Evolutionary conservation across 2,113 vertebrate genomes (phyloP).

Genomic region (Oreotrochilus melanogaster): DNA sequence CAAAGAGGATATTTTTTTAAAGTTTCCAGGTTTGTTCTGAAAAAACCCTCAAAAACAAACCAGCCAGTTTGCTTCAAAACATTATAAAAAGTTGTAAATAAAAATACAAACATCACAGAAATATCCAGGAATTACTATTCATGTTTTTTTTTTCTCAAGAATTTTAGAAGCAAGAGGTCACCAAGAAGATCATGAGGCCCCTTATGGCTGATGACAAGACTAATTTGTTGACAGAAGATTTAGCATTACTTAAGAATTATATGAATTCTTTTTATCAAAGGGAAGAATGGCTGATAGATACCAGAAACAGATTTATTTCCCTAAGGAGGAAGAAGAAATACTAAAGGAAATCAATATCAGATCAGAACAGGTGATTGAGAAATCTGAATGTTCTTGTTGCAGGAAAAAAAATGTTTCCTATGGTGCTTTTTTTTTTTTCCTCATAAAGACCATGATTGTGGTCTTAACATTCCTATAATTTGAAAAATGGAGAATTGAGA

Average conservation of each 20-base stretch:
- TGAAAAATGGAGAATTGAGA: background rate
- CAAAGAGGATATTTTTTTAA: background rate
- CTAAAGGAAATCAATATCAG: constrained; percentile 71
- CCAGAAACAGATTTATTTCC: constrained; percentile 76
- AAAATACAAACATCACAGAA: background rate
- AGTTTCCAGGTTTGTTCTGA: background rate
- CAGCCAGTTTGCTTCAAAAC: background rate
- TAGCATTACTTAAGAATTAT: constrained; percentile 76
- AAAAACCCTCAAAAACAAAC: background rate
- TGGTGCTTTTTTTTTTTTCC: background rate
- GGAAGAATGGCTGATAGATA: constrained; percentile 65
- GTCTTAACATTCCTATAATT: background rate
- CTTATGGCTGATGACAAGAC: constrained; percentile 73
- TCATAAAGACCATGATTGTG: background rate
- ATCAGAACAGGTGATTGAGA: constrained; percentile 71
- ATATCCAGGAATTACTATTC: background rate
- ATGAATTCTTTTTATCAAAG: constrained; percentile 75
- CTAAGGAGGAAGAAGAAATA: constrained; percentile 68
- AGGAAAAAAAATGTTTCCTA: background rate
- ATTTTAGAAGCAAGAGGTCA: constrained; percentile 65
- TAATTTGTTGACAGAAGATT: constrained; percentile 76
- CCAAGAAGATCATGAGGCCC: constrained; percentile 71
- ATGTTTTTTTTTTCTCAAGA: constrained; percentile 33
- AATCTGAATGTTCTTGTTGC: constrained; percentile 38
- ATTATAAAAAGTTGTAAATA: background rate